phyloP scores from a whole-genome alignment of 1,140 invertebrate genomes.

The Rhagoletis pomonella region DNA sequence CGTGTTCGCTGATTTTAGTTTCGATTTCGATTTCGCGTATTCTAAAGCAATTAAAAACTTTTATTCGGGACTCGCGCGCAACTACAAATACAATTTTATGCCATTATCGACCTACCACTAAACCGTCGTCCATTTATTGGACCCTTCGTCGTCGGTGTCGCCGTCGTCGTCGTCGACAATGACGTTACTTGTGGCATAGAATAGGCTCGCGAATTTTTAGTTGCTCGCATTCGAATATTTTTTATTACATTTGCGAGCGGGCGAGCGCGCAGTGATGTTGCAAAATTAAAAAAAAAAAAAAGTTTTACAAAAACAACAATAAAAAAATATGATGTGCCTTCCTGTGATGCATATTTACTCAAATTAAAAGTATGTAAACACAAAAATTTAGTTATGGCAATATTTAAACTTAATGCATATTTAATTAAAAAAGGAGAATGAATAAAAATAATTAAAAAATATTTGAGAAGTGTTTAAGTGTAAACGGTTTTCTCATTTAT shows the following conservation, averaged over 20 bases:
- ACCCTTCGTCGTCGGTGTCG: not conserved
- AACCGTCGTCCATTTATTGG: not conserved
- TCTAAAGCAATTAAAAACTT: not conserved
- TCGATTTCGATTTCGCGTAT: slow-evolving; percentile 16
- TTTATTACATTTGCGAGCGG: not conserved
- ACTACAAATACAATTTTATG: not conserved
- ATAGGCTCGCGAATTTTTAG: not conserved
- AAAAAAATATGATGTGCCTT: not conserved
- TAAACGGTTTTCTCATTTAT: too few species aligned
- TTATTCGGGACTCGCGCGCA: not conserved
- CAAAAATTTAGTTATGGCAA: not conserved
- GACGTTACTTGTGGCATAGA: not conserved
- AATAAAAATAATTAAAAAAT: not conserved
- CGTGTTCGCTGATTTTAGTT: not conserved
- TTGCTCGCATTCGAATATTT: not conserved
- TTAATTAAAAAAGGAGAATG: not conserved
- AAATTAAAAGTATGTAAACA: not conserved
- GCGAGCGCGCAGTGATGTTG: too few species aligned
- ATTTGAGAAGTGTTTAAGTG: too few species aligned
- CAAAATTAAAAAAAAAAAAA: too few species aligned
- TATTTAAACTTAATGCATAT: not conserved
- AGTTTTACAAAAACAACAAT: not conserved
- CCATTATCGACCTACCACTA: not conserved
- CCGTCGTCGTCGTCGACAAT: not conserved
- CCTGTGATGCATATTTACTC: not conserved